Evolutionary conservation across 2,113 vertebrate species (phyloP).

Genomic region (Acinonyx jubatus): DNA sequence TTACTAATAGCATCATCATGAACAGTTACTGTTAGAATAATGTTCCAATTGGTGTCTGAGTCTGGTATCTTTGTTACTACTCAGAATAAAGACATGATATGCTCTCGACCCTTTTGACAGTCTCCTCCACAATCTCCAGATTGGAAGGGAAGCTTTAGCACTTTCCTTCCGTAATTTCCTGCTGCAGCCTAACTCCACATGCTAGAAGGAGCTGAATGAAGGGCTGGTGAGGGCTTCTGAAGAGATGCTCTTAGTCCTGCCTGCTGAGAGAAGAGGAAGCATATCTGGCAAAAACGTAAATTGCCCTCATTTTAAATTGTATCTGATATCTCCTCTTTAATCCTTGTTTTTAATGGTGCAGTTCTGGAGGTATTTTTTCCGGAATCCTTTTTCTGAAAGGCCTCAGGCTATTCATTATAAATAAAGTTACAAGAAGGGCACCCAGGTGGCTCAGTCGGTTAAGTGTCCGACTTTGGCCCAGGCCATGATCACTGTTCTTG

Average conservation of each 20-base stretch:
- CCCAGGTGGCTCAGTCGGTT: too few relatives aligned
- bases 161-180: neutral
- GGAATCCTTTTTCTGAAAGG: neutral
- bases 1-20: neutral
- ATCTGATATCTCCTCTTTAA: neutral
- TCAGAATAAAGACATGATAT: neutral
- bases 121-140: neutral
- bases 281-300: neutral
- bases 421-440: neutral
- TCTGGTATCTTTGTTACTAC: neutral
- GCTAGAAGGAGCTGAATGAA: neutral
- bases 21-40: neutral
- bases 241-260: neutral
- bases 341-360: neutral
- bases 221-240: neutral
- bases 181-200: neutral
- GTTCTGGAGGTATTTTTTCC: neutral
- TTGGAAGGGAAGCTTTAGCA: neutral
- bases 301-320: neutral
- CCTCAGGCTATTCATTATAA: neutral
- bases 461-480: too few relatives aligned
- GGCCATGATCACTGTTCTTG: too few relatives aligned
- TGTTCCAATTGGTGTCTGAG: neutral
- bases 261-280: neutral
- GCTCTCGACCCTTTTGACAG: neutral